Evolutionary conservation across 2,113 vertebrate genomes (phyloP).

Genomic region (Odontophorus gujanensis): DNA sequence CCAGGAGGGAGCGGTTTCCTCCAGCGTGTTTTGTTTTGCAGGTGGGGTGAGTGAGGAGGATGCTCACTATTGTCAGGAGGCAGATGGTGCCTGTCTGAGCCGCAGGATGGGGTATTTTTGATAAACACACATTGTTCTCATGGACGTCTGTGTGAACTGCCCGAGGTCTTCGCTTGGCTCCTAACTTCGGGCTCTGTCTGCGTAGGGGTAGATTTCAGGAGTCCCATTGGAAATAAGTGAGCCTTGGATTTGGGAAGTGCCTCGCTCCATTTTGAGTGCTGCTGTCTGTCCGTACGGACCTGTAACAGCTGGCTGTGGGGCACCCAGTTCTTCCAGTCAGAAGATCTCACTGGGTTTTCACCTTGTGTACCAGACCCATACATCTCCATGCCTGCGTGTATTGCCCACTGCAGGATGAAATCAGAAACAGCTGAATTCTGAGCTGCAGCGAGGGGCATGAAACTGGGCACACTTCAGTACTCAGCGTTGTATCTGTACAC

Average conservation of each 20-base stretch:
- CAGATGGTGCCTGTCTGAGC: background rate
- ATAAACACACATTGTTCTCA: too few relatives aligned
- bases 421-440: background rate
- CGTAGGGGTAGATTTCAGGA: background rate
- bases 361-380: background rate
- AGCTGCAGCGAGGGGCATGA: background rate
- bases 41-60: background rate
- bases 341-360: background rate
- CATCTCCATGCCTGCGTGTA: accelerated
- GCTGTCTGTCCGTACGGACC: background rate
- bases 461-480: background rate
- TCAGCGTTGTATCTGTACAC: background rate
- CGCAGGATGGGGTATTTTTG: too few relatives aligned
- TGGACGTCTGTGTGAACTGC: too few relatives aligned
- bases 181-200: too few relatives aligned
- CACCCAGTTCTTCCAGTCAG: background rate
- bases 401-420: background rate
- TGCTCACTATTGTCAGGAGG: background rate
- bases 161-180: too few relatives aligned
- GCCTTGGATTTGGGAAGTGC: background rate
- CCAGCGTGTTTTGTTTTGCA: background rate
- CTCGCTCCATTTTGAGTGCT: background rate
- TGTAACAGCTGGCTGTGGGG: background rate
- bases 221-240: background rate
- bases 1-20: background rate